A percentile compares a stretch with the other conserved stretches of the same genome.
phyloP scores from a whole-genome alignment of 2,888 invertebrate genomes.

The Sussaba pulchella region DNA sequence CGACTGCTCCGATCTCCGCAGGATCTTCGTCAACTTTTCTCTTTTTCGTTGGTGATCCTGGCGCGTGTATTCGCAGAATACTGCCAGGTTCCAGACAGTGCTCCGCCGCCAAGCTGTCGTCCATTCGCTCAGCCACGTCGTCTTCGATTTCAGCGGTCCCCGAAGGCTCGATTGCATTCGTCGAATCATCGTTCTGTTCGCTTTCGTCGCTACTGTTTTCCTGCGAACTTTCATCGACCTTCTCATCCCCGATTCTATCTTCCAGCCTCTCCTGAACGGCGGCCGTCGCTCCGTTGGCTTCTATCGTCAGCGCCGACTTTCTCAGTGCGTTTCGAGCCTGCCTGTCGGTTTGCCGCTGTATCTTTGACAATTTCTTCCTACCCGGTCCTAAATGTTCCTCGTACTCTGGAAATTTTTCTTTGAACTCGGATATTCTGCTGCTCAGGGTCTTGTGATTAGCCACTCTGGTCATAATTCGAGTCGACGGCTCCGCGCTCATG shows the following conservation, averaged over 20 bases:
- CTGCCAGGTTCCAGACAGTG: conserved; percentile 17
- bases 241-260: background rate
- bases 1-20: background rate
- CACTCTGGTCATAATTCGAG: conserved; percentile 74
- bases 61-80: conserved; percentile 32
- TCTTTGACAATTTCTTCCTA: conserved; percentile 67
- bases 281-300: background rate
- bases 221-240: conserved; percentile 10
- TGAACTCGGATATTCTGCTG: conserved; percentile 73
- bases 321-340: conserved; percentile 41
- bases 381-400: conserved; percentile 70
- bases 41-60: conserved; percentile 40
- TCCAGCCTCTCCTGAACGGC: background rate
- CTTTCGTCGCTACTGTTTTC: conserved; percentile 28
- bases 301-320: background rate
- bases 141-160: conserved; percentile 19
- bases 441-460: conserved; percentile 72
- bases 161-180: conserved; percentile 17
- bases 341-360: conserved; percentile 63
- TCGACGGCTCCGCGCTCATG: conserved; percentile 60
- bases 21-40: conserved; percentile 23
- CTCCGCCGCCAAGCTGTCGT: conserved; percentile 10
- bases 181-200: conserved; percentile 9
- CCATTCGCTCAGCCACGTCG: background rate
- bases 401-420: conserved; percentile 77